Percentiles rank a stretch among this genome's conserved stretches.
phyloP scores from a whole-genome alignment of 2,797 vertebrate genomes.

The Crenuchus spilurus region DNA sequence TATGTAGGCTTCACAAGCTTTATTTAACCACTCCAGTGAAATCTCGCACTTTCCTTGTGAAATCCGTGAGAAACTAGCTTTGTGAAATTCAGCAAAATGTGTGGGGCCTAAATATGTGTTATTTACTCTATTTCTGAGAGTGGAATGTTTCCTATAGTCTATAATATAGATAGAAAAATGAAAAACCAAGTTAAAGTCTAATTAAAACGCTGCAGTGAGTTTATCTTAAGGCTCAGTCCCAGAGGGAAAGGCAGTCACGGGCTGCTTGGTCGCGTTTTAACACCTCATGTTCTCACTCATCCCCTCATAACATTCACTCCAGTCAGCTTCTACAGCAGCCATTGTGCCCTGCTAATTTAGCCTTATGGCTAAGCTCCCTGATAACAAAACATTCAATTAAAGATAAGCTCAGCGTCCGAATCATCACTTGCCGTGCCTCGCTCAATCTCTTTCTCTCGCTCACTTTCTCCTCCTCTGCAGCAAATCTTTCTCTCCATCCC shows the following conservation, averaged over 20 bases:
- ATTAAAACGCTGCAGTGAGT: slow-evolving; percentile 33
- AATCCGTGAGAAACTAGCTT: too few relatives aligned
- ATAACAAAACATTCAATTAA: slow-evolving; percentile 79
- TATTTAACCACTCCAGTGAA: too few relatives aligned
- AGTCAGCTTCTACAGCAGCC: slow-evolving; percentile 61
- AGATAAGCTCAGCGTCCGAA: slow-evolving; percentile 77
- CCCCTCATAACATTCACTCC: slow-evolving; percentile 15
- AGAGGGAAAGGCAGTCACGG: slow-evolving; percentile 1
- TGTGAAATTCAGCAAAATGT: too few relatives aligned
- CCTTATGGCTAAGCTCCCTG: slow-evolving; percentile 75
- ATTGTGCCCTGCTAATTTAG: slow-evolving; percentile 78
- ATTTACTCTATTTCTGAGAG: background rate
- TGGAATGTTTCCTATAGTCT: background rate
- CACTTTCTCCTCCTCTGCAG: slow-evolving; percentile 48
- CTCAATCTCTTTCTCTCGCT: slow-evolving; percentile 57
- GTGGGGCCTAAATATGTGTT: too few relatives aligned
- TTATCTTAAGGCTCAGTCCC: slow-evolving; percentile 26
- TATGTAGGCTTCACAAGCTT: too few relatives aligned
- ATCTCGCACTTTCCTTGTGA: too few relatives aligned
- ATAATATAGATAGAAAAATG: background rate
- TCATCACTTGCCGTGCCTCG: slow-evolving; percentile 60
- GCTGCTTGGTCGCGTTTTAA: slow-evolving; percentile 17
- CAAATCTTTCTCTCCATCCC: slow-evolving; percentile 28
- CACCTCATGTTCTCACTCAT: slow-evolving; percentile 44
- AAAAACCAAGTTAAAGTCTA: slow-evolving; percentile 14